Conservation (phyloP, 2,797 vertebrate species). For the Anas flavirostris region DNA sequence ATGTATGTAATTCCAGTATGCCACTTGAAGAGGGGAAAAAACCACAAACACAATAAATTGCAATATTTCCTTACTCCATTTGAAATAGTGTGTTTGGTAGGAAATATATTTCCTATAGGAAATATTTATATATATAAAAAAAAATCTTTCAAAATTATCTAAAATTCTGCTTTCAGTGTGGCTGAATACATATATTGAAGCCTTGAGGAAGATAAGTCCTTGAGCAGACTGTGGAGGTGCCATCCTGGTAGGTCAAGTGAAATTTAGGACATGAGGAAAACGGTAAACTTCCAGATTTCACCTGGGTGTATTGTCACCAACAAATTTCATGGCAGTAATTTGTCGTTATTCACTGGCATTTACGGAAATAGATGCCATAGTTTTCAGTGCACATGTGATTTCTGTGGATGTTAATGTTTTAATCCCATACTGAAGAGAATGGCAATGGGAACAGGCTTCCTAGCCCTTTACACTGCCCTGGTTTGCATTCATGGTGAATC, state of each 20-base stretch:
- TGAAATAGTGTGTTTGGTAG: neutral
- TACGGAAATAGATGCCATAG: neutral
- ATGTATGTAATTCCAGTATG: neutral
- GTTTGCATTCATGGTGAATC: neutral
- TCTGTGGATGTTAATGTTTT: neutral
- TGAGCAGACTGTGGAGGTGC: fast-evolving
- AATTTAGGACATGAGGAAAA: neutral
- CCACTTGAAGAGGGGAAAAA: neutral
- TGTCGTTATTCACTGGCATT: neutral
- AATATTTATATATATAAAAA: too few species aligned
- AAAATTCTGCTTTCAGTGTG: neutral
- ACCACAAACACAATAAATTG: neutral
- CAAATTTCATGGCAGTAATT: neutral
- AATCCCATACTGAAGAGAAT: neutral
- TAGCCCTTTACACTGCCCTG: neutral
- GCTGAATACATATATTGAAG: neutral
- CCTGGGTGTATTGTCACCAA: neutral
- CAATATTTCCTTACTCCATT: neutral
- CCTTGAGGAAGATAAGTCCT: neutral
- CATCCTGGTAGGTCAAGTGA: neutral
- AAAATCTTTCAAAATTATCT: neutral
- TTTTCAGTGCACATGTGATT: neutral
- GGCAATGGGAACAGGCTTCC: neutral
- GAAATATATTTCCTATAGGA: neutral
- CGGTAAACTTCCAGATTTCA: neutral